These are phyloP conservation scores for Lophura swinhoii DNA, from an alignment of 2,797 vertebrate genomes.

Conservation along the genomic window DNA sequence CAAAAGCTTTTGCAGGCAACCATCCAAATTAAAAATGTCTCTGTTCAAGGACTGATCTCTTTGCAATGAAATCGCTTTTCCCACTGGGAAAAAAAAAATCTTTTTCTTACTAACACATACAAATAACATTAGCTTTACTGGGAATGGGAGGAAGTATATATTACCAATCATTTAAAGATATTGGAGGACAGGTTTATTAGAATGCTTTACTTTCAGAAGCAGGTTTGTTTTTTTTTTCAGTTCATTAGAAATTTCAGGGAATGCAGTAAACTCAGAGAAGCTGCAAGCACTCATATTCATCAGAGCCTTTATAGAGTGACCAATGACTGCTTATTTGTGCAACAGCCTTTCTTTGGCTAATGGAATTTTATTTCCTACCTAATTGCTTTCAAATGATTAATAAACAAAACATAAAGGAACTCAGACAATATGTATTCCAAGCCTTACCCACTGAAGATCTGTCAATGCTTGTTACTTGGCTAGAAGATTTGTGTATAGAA, in stretches of 20 bases:
- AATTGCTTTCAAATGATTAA: background rate
- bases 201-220: constrained; percentile 35
- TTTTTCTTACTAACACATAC: background rate
- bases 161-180: background rate
- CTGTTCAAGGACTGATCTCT: background rate
- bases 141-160: background rate
- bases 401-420: background rate
- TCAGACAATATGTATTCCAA: background rate
- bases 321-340: background rate
- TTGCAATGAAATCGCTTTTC: background rate
- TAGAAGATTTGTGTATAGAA: background rate
- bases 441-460: background rate
- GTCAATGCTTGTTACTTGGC: background rate
- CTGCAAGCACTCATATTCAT: background rate
- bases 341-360: background rate
- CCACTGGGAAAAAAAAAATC: background rate
- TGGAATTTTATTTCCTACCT: background rate
- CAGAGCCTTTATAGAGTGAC: background rate
- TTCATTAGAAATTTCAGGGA: background rate
- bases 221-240: background rate
- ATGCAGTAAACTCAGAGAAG: background rate
- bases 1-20: background rate
- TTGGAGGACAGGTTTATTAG: background rate
- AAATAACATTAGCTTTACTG: background rate
- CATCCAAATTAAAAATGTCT: background rate